These are phyloP conservation scores for Hyaena hyaena DNA, from an alignment of 2,113 vertebrate genomes.

Conservation along the genomic window DNA sequence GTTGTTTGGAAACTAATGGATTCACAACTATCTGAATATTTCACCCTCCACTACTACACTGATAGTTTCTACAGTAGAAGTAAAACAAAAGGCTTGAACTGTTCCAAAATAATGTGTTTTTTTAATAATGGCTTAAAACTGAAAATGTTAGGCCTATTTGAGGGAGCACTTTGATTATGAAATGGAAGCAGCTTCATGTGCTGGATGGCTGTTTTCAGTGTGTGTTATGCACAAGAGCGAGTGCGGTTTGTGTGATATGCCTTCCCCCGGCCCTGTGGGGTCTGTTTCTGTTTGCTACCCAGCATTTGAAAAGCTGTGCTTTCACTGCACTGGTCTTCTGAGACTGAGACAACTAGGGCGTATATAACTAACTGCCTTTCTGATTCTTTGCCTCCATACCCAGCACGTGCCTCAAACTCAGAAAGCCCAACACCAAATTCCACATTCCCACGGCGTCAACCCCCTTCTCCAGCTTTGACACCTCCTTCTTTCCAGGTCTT, in stretches of 20 bases:
- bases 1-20: slow-evolving; percentile 44
- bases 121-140: background rate
- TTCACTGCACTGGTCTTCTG: background rate
- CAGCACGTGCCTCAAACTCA: background rate
- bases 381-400: background rate
- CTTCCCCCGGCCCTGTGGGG: background rate
- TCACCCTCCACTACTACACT: background rate
- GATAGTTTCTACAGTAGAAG: background rate
- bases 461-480: background rate
- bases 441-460: background rate
- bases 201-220: background rate
- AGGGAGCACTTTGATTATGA: background rate
- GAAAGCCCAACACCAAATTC: background rate
- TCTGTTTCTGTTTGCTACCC: fast-evolving
- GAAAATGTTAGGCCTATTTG: slow-evolving; percentile 2
- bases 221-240: fast-evolving
- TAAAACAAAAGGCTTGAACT: background rate
- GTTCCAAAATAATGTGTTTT: background rate
- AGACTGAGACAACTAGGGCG: background rate
- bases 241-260: background rate
- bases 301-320: background rate
- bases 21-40: background rate
- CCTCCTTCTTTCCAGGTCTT: background rate
- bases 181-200: background rate
- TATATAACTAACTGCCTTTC: background rate